phyloP scores from a whole-genome alignment of 2,888 invertebrate genomes.

The Hirtodrosophila cameraria region DNA sequence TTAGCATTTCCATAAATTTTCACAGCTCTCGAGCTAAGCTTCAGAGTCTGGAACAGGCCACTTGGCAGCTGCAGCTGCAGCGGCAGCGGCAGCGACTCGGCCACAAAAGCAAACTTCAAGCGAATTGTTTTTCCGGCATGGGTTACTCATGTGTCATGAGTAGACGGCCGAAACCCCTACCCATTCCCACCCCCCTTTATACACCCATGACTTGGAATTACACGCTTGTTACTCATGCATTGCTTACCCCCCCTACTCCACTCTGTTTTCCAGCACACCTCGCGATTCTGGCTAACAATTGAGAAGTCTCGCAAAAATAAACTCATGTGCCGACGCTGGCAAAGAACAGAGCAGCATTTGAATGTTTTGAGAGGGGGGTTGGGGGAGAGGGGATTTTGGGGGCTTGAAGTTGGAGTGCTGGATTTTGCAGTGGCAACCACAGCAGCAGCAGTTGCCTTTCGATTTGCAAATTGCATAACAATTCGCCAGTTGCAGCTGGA shows the following conservation, averaged over 20 bases:
- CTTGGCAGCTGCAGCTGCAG: constrained; percentile 29
- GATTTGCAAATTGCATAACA: constrained; percentile 72
- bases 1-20: constrained; percentile 61
- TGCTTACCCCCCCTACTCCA: too few relatives aligned
- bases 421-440: neutral
- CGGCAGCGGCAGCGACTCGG: constrained; percentile 17
- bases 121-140: constrained; percentile 8
- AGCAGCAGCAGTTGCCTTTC: constrained; percentile 45
- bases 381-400: neutral
- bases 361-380: too few relatives aligned
- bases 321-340: constrained; percentile 18
- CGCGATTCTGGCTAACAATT: constrained; percentile 47
- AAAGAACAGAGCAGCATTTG: constrained; percentile 28
- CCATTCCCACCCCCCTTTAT: neutral
- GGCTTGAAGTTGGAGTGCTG: too few relatives aligned
- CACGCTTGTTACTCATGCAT: constrained; percentile 76
- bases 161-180: constrained; percentile 1
- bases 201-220: constrained; percentile 45
- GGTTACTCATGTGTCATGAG: constrained; percentile 48
- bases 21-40: constrained; percentile 26
- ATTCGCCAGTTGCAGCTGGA: constrained; percentile 40
- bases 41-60: constrained; percentile 34
- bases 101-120: constrained; percentile 38
- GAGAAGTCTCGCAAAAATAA: constrained; percentile 24
- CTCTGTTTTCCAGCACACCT: constrained; percentile 39